A percentile compares a stretch with the other conserved stretches of the same genome.
phyloP scores from a whole-genome alignment of 2,113 vertebrate genomes.

The Heliornis fulica region DNA sequence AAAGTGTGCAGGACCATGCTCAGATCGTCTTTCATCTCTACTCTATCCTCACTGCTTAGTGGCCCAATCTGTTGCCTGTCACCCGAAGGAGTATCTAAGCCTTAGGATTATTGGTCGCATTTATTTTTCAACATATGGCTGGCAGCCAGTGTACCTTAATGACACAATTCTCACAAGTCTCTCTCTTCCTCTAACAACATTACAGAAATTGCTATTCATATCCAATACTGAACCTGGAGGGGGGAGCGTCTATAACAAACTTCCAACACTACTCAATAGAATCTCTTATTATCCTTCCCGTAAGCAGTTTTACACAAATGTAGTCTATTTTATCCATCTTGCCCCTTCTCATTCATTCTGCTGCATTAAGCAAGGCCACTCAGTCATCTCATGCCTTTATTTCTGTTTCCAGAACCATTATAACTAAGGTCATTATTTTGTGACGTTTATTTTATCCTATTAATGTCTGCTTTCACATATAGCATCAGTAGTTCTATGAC shows the following conservation, averaged over 20 bases:
- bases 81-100: slow-evolving; percentile 6
- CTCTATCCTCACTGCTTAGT: neutral
- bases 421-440: neutral
- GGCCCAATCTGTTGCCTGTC: slow-evolving; percentile 9
- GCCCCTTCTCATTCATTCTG: neutral
- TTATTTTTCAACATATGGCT: slow-evolving; percentile 45
- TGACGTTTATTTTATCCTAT: neutral
- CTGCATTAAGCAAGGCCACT: neutral
- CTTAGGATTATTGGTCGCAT: neutral
- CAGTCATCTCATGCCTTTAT: neutral
- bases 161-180: neutral
- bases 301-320: slow-evolving; percentile 13
- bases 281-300: neutral
- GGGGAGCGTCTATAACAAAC: slow-evolving; percentile 1
- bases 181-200: slow-evolving; percentile 24
- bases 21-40: neutral
- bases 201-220: slow-evolving; percentile 55
- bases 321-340: neutral
- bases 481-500: neutral
- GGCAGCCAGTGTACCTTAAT: slow-evolving; percentile 31
- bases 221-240: neutral
- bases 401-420: neutral
- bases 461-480: neutral
- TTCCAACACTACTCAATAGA: neutral
- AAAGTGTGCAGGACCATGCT: neutral